phyloP scores from a whole-genome alignment of 2,888 invertebrate species.

The Hirtodrosophila trivittata region DNA sequence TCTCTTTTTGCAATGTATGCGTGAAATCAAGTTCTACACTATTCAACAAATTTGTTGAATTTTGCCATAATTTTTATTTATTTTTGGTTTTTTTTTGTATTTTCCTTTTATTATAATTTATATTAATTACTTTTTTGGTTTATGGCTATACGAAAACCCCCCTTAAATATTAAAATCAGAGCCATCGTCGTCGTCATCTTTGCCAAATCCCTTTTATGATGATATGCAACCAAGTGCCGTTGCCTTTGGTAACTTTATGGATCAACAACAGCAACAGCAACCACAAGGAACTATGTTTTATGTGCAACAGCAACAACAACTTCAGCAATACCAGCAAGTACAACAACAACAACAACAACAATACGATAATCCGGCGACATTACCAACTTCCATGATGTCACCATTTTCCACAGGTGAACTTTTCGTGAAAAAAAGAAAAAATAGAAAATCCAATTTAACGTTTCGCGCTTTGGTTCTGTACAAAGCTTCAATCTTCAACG shows the following conservation, averaged over 20 bases:
- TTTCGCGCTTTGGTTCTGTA: conserved; percentile 68
- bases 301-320: conserved; percentile 48
- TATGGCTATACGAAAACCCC: conserved; percentile 32
- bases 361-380: conserved; percentile 38
- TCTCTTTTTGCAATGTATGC: conserved; percentile 34
- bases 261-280: conserved; percentile 43
- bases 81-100: conserved; percentile 4
- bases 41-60: conserved; percentile 14
- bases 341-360: conserved; percentile 50
- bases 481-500: conserved; percentile 58
- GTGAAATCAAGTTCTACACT: conserved; percentile 38
- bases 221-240: conserved; percentile 60
- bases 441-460: conserved; percentile 28
- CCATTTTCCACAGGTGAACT: conserved; percentile 58
- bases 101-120: conserved; percentile 38
- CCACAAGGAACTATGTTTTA: conserved; percentile 38
- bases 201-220: conserved; percentile 84
- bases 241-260: conserved; percentile 51
- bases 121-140: conserved; percentile 31
- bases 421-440: conserved; percentile 21
- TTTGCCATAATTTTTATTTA: conserved; percentile 19
- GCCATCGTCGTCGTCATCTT: conserved; percentile 43
- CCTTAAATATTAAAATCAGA: conserved; percentile 45
- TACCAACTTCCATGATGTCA: conserved; percentile 44
- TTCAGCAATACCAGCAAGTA: conserved; percentile 47